Evolutionary conservation across 2,113 vertebrate genomes (phyloP).

Genomic region (Climacteris rufus): DNA sequence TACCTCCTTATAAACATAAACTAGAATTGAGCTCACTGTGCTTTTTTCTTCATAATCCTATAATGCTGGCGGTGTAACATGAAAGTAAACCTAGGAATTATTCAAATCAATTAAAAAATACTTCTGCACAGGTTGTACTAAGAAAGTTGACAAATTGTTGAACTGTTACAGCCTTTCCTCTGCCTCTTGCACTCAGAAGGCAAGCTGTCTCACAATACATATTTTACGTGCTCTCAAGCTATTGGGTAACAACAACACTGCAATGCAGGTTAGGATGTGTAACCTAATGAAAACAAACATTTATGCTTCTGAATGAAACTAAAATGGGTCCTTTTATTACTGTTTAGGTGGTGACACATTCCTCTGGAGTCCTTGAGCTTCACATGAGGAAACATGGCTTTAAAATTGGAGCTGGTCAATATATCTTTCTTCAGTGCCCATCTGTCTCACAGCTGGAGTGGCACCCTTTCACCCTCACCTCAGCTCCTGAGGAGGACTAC

Average conservation of each 20-base stretch:
- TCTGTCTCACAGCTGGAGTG: conserved; percentile 74
- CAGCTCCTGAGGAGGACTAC: conserved; percentile 77
- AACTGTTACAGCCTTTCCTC: not conserved
- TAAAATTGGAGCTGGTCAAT: conserved; percentile 78
- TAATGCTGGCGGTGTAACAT: not conserved
- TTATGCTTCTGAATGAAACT: not conserved
- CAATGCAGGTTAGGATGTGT: not conserved
- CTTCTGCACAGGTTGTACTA: not conserved
- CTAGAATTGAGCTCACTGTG: not conserved
- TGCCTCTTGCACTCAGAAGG: not conserved
- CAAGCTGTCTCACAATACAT: not conserved
- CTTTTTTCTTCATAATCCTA: not conserved
- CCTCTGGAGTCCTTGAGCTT: conserved; percentile 77
- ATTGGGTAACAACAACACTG: not conserved
- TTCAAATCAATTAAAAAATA: not conserved
- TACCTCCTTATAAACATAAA: not conserved
- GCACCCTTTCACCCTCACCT: conserved; percentile 84
- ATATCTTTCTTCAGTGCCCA: conserved; percentile 76
- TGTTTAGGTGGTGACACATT: conserved; percentile 74
- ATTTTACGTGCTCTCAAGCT: not conserved
- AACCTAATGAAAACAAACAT: not conserved
- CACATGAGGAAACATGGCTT: conserved; percentile 77
- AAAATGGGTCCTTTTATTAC: not conserved
- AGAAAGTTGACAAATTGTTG: not conserved
- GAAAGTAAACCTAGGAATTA: not conserved